A percentile compares a stretch with the other conserved stretches of the same genome.
These are phyloP conservation scores for Aromia moschata DNA, from an alignment of 2,888 invertebrate genomes.

Conservation along the genomic window DNA sequence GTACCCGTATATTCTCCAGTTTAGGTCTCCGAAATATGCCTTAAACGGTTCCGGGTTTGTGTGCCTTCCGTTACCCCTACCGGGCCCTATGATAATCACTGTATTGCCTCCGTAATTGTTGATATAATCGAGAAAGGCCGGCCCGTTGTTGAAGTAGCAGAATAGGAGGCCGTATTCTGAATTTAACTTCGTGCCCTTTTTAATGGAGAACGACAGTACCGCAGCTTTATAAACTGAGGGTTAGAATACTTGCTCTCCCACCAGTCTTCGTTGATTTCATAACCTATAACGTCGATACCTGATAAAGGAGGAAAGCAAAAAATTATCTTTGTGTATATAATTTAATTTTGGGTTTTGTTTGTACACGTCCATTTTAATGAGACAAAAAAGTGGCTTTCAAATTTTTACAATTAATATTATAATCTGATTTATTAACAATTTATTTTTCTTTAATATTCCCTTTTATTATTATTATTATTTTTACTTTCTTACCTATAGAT, in stretches of 20 bases:
- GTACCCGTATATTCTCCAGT: conserved; percentile 68
- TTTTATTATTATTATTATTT: no score
- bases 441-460: no score
- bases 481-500: conserved; percentile 69
- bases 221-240: conserved; percentile 74
- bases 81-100: conserved; percentile 80
- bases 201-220: conserved; percentile 63
- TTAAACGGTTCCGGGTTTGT: conserved; percentile 78
- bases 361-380: no score
- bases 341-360: no score
- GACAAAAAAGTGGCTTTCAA: no score
- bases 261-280: conserved; percentile 84
- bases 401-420: no score
- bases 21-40: conserved; percentile 62
- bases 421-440: no score
- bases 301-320: no score
- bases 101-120: conserved; percentile 70
- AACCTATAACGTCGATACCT: conserved; percentile 67
- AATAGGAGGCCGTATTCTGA: conserved; percentile 73
- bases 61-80: conserved; percentile 69
- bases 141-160: conserved; percentile 82
- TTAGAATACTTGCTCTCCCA: conserved; percentile 82
- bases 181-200: conserved; percentile 43
- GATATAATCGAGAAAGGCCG: conserved; percentile 76
- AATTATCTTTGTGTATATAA: no score